These are phyloP conservation scores for Rhimphoctona megacephalus DNA, from an alignment of 2,888 invertebrate genomes.

Conservation along the genomic window DNA sequence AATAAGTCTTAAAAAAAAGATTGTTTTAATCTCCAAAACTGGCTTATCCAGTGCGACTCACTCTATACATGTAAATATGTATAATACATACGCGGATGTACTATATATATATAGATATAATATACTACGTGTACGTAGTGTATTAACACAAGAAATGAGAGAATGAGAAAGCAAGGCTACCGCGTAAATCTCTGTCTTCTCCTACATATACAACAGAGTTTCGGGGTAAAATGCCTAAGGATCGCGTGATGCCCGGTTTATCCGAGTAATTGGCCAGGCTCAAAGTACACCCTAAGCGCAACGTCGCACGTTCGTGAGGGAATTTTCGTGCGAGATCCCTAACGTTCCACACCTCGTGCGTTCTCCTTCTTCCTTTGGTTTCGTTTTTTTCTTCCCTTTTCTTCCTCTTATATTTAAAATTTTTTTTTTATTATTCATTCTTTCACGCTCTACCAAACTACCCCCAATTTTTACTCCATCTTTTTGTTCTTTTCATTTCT, in stretches of 20 bases:
- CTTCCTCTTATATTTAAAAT: slow-evolving; percentile 12
- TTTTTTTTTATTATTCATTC: slow-evolving; percentile 57
- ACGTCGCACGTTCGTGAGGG: slow-evolving; percentile 63
- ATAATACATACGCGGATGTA: slow-evolving; percentile 10
- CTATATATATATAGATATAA: not conserved
- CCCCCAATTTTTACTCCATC: not conserved
- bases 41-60: not conserved
- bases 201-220: slow-evolving; percentile 5
- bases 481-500: slow-evolving; percentile 30
- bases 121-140: not conserved
- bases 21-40: not conserved
- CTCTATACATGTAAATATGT: not conserved
- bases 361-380: slow-evolving; percentile 29
- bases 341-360: slow-evolving; percentile 40
- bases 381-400: slow-evolving; percentile 12
- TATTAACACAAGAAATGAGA: slow-evolving; percentile 32
- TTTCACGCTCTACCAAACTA: slow-evolving; percentile 52
- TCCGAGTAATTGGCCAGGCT: slow-evolving; percentile 64
- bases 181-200: slow-evolving; percentile 57
- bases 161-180: slow-evolving; percentile 41
- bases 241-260: slow-evolving; percentile 64
- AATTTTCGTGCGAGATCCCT: slow-evolving; percentile 61
- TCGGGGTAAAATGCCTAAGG: slow-evolving; percentile 54
- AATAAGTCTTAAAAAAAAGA: not conserved
- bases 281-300: slow-evolving; percentile 47